Evolutionary conservation across 2,113 vertebrate species (phyloP), one percentile per base, ranked within the genome.

Genomic region (Capreolus pygargus): DNA sequence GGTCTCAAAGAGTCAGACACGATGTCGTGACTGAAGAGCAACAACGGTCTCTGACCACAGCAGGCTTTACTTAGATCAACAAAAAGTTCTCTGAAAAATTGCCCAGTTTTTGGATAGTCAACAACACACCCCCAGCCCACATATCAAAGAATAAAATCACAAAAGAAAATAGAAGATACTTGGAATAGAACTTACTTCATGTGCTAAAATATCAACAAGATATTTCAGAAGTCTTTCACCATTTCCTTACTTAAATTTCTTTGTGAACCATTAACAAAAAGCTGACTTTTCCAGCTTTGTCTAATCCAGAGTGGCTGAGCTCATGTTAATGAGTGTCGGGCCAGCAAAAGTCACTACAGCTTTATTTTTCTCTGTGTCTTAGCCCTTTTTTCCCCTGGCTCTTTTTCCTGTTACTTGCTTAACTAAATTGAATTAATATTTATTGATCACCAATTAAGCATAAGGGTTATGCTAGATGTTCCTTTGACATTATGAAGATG

Each of bases 321-420:
- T 4, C 39, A 11, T 43, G 19, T 79, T 92, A 52, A 45, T 60
- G 11, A 78, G 55, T 39, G 25, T 16, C 52, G 39, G 14, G 47
- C 83, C 52, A 64, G 43, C 55, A 13, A 47, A 1, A 27, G 16
- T 54, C 12, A 36, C 21, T 19, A 21, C 4, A 6, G 36, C 81
- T 86, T 67, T 86, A 87, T 33, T 91, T 85, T 55, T 27, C 30
- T 83, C 82, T 86, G 19, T 85, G 23, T 6, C 52, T 96, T 82
- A 25, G 15, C 36, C 6, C 55, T 52, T 76, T 30, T 6, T 1
- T 2, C 0, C 4, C 36, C 8, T 17, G 9, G 30, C 2, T 61
- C 36, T 86, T 67, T 50, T 36, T 89, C 78, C 23, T n/a, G 3
- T 55, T 97, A 86, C 27, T 83, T 86, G 15, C 33, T 87, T 30